Evolutionary conservation across 2,797 vertebrate genomes (phyloP).

Genomic region (Diplodus sargus): DNA sequence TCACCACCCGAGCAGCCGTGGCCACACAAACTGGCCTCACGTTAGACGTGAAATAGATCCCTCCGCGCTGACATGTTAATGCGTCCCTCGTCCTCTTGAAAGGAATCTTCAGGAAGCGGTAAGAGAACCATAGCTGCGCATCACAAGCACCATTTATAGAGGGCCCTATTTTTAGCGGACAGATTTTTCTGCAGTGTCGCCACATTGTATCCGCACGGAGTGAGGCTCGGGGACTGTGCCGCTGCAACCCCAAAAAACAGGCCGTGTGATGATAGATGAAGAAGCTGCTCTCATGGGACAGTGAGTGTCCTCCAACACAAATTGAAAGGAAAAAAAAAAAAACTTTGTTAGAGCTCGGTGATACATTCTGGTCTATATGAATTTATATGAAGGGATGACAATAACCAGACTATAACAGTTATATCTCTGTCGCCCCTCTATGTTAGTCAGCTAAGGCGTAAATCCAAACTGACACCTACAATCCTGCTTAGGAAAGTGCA

Average conservation of each 20-base stretch:
- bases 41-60: constrained; percentile 58
- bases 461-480: constrained; percentile 35
- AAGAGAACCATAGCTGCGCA: constrained; percentile 64
- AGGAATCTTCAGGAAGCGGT: constrained; percentile 65
- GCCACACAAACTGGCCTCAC: constrained; percentile 26
- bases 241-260: constrained; percentile 70
- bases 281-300: constrained; percentile 68
- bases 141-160: constrained; percentile 68
- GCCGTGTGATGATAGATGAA: constrained; percentile 75
- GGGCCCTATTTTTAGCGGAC: constrained; percentile 81
- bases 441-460: constrained; percentile 19
- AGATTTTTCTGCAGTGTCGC: constrained; percentile 77
- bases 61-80: constrained; percentile 60
- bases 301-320: constrained; percentile 71
- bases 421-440: not conserved
- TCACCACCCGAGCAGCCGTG: constrained; percentile 16
- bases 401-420: constrained; percentile 23
- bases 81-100: constrained; percentile 57
- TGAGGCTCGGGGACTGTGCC: constrained; percentile 61
- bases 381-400: constrained; percentile 41
- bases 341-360: constrained; percentile 44
- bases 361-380: constrained; percentile 38
- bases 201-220: constrained; percentile 64
- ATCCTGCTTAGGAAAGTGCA: constrained; percentile 22
- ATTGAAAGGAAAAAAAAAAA: constrained; percentile 59